Evolutionary conservation across 2,888 invertebrate genomes (phyloP).

Genomic region (Melinaea menophilus): DNA sequence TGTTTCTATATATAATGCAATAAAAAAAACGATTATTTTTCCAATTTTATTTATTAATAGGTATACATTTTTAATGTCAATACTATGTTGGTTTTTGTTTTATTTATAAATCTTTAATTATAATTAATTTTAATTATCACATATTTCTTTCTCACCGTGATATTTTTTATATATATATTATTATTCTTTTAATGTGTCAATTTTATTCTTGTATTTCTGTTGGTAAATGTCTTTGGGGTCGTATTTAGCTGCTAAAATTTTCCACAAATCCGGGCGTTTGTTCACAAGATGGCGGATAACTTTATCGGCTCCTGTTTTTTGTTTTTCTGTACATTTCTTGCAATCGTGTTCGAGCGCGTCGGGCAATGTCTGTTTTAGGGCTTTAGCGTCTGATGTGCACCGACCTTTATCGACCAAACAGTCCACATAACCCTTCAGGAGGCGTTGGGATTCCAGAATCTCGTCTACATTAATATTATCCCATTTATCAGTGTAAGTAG

Average conservation of each 20-base stretch:
- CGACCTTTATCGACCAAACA: constrained; percentile 81
- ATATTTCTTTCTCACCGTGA: no score
- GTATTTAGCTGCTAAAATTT: constrained; percentile 81
- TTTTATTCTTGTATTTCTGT: constrained; percentile 78
- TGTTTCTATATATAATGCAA: neutral
- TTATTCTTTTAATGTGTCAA: constrained; percentile 42
- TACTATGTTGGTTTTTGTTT: no score
- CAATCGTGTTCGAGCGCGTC: constrained; percentile 85
- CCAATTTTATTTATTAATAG: no score
- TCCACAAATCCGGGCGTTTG: constrained; percentile 82
- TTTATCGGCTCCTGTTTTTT: constrained; percentile 76
- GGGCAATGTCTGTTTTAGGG: constrained; percentile 79
- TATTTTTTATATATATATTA: no score
- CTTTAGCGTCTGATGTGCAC: constrained; percentile 83
- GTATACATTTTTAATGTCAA: no score
- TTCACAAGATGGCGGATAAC: constrained; percentile 83
- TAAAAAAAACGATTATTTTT: no score
- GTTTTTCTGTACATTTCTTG: constrained; percentile 82
- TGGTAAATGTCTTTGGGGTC: constrained; percentile 84
- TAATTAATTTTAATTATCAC: no score
- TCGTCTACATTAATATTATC: constrained; percentile 83
- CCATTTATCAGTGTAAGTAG: constrained; percentile 82
- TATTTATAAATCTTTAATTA: no score
- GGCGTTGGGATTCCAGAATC: constrained; percentile 80
- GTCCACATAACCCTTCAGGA: constrained; percentile 82